phyloP scores from a whole-genome alignment of 2,888 invertebrate genomes.

The Dolichopus griseipennis region DNA sequence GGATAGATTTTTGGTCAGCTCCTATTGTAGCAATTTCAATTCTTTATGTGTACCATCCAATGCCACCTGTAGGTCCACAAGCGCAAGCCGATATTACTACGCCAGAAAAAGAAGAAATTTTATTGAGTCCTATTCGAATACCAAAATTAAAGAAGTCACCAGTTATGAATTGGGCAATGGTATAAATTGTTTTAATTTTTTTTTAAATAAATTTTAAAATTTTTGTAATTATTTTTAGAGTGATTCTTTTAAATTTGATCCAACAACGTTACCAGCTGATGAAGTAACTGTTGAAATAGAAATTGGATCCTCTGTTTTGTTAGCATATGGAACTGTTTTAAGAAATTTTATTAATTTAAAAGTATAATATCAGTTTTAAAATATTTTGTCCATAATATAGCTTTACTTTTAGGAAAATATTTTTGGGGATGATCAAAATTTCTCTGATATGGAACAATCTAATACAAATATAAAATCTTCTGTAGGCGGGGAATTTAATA shows the following conservation, averaged over 20 bases:
- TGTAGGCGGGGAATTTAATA: conserved; percentile 39
- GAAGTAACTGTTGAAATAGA: conserved; percentile 86
- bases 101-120: conserved; percentile 87
- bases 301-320: conserved; percentile 85
- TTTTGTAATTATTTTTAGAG: conserved; percentile 37
- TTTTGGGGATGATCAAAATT: conserved; percentile 91
- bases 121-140: conserved; percentile 85
- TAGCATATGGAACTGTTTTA: conserved; percentile 85
- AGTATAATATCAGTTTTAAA: conserved; percentile 36
- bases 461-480: conserved; percentile 44
- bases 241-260: conserved; percentile 73
- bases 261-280: conserved; percentile 75
- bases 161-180: conserved; percentile 55
- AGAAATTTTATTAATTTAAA: conserved; percentile 82
- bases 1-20: conserved; percentile 96
- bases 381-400: conserved; percentile 17
- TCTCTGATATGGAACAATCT: conserved; percentile 80
- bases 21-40: conserved; percentile 89
- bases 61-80: conserved; percentile 77
- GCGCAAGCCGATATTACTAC: conserved; percentile 89
- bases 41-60: conserved; percentile 84
- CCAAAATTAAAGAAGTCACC: conserved; percentile 68
- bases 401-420: conserved; percentile 69
- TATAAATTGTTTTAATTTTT: conserved; percentile 21
- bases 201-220: conserved; percentile 14